These are phyloP conservation scores for Catostomus latipinnis DNA, from an alignment of 2,797 vertebrate genomes.

Conservation along the genomic window DNA sequence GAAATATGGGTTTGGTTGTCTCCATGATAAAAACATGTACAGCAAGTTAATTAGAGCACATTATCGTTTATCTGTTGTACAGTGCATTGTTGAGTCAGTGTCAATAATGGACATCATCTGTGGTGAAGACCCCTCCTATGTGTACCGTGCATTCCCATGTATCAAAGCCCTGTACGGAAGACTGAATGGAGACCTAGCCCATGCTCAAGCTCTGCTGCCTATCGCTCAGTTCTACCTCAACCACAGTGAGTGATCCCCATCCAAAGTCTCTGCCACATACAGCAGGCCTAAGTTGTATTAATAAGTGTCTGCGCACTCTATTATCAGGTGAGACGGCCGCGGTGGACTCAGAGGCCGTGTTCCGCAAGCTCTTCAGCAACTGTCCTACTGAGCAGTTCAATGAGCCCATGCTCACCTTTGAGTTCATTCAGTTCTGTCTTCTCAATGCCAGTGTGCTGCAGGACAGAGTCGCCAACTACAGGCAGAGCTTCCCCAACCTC, in stretches of 20 bases:
- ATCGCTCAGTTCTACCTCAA: constrained; percentile 93
- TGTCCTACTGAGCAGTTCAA: constrained; percentile 87
- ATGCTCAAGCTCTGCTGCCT: constrained; percentile 83
- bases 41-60: too few species aligned
- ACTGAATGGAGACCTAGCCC: constrained; percentile 79
- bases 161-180: constrained; percentile 85
- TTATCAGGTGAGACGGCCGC: constrained; percentile 84
- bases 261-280: neutral
- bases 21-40: too few species aligned
- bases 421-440: constrained; percentile 87
- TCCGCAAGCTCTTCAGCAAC: constrained; percentile 82
- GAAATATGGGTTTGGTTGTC: too few species aligned
- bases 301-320: constrained; percentile 9
- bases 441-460: constrained; percentile 77
- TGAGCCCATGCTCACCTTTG: constrained; percentile 83
- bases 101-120: constrained; percentile 91
- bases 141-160: constrained; percentile 83
- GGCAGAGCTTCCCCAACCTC: constrained; percentile 86
- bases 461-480: constrained; percentile 78
- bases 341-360: constrained; percentile 84
- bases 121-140: constrained; percentile 85
- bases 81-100: constrained; percentile 94
- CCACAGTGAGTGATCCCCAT: constrained; percentile 80
- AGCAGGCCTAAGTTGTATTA: neutral
- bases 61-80: constrained; percentile 20